These are phyloP conservation scores for Drosophila rubida DNA, from an alignment of 2,888 invertebrate genomes.

Conservation along the genomic window DNA sequence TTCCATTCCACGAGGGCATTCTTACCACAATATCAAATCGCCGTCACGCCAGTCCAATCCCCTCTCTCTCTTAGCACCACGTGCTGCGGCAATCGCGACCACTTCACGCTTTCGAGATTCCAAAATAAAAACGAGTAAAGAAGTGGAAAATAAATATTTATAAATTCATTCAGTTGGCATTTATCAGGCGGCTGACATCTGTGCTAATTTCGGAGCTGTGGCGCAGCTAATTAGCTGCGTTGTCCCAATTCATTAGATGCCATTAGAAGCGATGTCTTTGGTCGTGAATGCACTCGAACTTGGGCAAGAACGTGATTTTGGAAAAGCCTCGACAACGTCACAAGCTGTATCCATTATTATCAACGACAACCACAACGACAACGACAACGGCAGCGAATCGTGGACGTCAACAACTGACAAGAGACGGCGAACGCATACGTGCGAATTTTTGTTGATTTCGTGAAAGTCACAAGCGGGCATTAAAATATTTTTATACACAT, in stretches of 20 bases:
- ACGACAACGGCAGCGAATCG: conserved; percentile 43
- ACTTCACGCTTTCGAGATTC: conserved; percentile 55
- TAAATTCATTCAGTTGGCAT: conserved; percentile 46
- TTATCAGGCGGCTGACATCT: conserved; percentile 39
- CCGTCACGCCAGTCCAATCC: conserved; percentile 26
- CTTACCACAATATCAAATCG: conserved; percentile 26
- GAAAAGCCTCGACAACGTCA: conserved; percentile 33
- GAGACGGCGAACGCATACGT: conserved; percentile 48
- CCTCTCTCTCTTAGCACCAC: conserved; percentile 21
- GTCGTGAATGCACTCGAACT: conserved; percentile 11
- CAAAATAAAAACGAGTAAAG: neutral
- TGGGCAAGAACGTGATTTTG: conserved; percentile 15
- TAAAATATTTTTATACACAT: conserved; percentile 59
- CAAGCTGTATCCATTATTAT: conserved; percentile 50
- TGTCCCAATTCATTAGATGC: conserved; percentile 38
- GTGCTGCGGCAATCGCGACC: conserved; percentile 40
- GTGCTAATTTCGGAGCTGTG: conserved; percentile 60
- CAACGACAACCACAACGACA: conserved; percentile 36
- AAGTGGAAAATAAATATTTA: conserved; percentile 56
- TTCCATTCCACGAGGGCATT: conserved; percentile 36
- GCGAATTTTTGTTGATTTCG: conserved; percentile 70
- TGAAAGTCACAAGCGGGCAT: conserved; percentile 66
- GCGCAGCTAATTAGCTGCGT: conserved; percentile 24
- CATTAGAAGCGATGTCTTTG: conserved; percentile 12
- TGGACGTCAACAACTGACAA: conserved; percentile 35